Conservation (phyloP, 37 sponge, comb jelly and placozoan species). For the Beroe ovata region DNA sequence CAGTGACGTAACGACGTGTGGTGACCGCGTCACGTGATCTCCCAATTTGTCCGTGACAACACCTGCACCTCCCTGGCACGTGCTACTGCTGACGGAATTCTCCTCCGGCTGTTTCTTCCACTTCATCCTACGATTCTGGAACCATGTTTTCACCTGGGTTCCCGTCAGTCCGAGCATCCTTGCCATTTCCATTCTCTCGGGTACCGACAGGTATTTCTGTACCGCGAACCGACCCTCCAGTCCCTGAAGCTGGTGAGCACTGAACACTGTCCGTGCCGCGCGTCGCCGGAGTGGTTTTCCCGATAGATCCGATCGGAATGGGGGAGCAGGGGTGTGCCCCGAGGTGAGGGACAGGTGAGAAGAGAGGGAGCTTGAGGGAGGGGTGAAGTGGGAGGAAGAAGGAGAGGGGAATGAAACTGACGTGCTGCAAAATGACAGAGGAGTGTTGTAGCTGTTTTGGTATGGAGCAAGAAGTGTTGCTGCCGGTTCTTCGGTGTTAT, state of each 20-base stretch:
- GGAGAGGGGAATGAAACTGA: too few relatives aligned
- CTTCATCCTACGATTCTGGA: slow-evolving; percentile 64
- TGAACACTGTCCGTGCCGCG: slow-evolving; percentile 91
- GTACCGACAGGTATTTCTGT: slow-evolving; percentile 30
- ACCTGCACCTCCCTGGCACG: background rate
- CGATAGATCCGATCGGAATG: slow-evolving; percentile 44
- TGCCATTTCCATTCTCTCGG: slow-evolving; percentile 18
- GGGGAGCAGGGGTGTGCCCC: background rate
- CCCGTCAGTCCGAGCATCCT: background rate
- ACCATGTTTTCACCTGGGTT: slow-evolving; percentile 63
- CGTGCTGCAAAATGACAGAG: too few relatives aligned
- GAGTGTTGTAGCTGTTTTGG: too few relatives aligned
- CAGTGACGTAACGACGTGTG: too few relatives aligned
- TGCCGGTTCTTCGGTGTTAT: too few relatives aligned
- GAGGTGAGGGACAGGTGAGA: background rate
- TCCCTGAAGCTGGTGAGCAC: slow-evolving; percentile 85
- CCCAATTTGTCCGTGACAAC: too few relatives aligned
- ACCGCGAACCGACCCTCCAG: slow-evolving; percentile 73
- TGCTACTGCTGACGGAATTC: slow-evolving; percentile 13
- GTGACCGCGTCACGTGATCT: too few relatives aligned
- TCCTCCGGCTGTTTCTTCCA: slow-evolving; percentile 43
- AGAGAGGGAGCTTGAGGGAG: too few relatives aligned
- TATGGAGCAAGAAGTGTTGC: too few relatives aligned
- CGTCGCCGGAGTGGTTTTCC: slow-evolving; percentile 64
- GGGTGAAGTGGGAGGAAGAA: too few relatives aligned